phyloP scores from a whole-genome alignment of 1,140 invertebrate genomes.

The Nilaparvata lugens region DNA sequence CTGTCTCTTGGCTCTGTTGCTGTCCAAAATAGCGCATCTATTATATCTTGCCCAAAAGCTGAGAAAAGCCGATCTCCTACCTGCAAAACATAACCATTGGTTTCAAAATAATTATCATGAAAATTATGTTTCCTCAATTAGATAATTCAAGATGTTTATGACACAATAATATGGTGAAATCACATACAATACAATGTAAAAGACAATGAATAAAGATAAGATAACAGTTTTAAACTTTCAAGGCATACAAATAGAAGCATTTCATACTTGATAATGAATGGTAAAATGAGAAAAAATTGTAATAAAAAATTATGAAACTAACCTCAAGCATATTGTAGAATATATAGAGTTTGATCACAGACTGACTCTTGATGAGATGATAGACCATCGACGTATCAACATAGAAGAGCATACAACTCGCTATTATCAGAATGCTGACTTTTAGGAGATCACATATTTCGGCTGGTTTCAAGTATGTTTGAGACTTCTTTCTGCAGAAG shows the following conservation, averaged over 20 bases:
- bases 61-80: slow-evolving; percentile 90
- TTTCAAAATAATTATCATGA: no score
- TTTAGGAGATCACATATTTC: slow-evolving; percentile 96
- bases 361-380: slow-evolving; percentile 96
- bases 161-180: no score
- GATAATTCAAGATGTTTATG: no score
- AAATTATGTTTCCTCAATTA: no score
- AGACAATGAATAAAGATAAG: no score
- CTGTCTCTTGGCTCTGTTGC: slow-evolving; percentile 83
- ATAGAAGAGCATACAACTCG: slow-evolving; percentile 75
- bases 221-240: no score
- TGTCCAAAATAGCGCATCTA: slow-evolving; percentile 96
- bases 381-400: slow-evolving; percentile 98
- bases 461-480: slow-evolving; percentile 62
- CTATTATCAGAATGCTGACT: slow-evolving; percentile 75
- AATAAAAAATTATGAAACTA: slow-evolving; percentile 3
- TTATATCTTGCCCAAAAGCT: slow-evolving; percentile 95
- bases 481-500: slow-evolving; percentile 18
- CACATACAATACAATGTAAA: no score
- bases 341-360: slow-evolving; percentile 97
- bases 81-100: slow-evolving; percentile 30
- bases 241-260: no score
- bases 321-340: slow-evolving; percentile 99
- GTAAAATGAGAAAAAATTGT: no score
- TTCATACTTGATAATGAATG: no score